phyloP scores from a whole-genome alignment of 2,888 invertebrate genomes.

The Syrista parreyssii region DNA sequence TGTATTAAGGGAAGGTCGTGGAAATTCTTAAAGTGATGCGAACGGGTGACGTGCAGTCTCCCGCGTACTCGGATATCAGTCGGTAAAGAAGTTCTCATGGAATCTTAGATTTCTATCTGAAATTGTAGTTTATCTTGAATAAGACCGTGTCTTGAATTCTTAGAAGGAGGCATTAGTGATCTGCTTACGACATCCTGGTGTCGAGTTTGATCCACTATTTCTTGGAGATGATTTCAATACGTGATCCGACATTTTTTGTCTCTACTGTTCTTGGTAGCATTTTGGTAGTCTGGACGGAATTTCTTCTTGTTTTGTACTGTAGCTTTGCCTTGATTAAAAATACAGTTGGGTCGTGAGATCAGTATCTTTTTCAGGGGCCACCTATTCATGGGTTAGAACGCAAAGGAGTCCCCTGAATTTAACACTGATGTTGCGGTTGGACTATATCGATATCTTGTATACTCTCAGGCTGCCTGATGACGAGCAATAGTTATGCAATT shows the following conservation, averaged over 20 bases:
- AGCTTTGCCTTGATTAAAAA: not conserved
- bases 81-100: not conserved
- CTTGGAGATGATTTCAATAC: not conserved
- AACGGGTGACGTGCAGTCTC: not conserved
- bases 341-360: not conserved
- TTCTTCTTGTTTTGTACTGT: not conserved
- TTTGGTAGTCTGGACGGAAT: not conserved
- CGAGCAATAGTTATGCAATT: not conserved
- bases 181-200: not conserved
- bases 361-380: not conserved
- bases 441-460: not conserved
- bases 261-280: not conserved
- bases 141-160: not conserved
- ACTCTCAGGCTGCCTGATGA: not conserved
- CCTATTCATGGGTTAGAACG: not conserved
- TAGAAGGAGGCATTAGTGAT: not conserved
- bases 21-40: not conserved
- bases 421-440: not conserved
- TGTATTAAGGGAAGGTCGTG: not conserved
- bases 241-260: not conserved
- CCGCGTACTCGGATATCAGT: not conserved
- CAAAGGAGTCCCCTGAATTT: not conserved
- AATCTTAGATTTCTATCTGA: conserved; percentile 2
- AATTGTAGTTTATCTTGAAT: not conserved
- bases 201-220: not conserved